Evolutionary conservation across 2,888 invertebrate species (phyloP).

Genomic region (Eupelmus urozonus): DNA sequence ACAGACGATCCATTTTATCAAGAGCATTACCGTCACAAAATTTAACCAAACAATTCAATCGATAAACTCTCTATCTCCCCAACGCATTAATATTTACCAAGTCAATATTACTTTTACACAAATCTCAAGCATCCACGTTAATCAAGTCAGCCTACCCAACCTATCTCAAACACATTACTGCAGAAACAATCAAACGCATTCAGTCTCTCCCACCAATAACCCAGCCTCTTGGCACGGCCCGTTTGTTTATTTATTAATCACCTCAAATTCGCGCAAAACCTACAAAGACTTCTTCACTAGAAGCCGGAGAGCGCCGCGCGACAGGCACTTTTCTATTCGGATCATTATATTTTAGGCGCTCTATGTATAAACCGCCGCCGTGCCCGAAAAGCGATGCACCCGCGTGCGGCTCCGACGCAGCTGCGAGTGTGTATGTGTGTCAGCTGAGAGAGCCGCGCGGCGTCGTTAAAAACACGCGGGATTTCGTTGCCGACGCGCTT

Average conservation of each 20-base stretch:
- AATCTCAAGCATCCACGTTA: too few relatives aligned
- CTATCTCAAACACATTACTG: too few relatives aligned
- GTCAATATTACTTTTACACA: too few relatives aligned
- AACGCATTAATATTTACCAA: too few relatives aligned
- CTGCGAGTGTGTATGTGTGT: slow-evolving; percentile 19
- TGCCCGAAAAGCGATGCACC: neutral
- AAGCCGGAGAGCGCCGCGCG: too few relatives aligned
- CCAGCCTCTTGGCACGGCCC: neutral
- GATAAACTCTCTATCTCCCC: too few relatives aligned
- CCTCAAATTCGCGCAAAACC: neutral
- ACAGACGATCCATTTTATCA: too few relatives aligned
- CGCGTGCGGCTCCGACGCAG: neutral
- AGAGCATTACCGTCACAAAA: too few relatives aligned
- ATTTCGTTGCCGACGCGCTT: slow-evolving; percentile 10
- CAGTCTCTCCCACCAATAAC: too few relatives aligned
- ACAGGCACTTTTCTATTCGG: slow-evolving; percentile 27
- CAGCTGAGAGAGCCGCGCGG: neutral
- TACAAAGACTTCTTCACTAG: neutral
- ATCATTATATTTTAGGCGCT: slow-evolving; percentile 43
- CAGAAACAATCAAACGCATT: too few relatives aligned
- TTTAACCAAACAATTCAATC: too few relatives aligned
- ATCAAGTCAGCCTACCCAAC: too few relatives aligned
- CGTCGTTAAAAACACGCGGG: slow-evolving; percentile 45
- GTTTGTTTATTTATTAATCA: neutral
- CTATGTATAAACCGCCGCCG: slow-evolving; percentile 46